Base-by-base conservation (phyloP, 2,797 vertebrate species). In the Silurus lanzhouensis region DNA sequence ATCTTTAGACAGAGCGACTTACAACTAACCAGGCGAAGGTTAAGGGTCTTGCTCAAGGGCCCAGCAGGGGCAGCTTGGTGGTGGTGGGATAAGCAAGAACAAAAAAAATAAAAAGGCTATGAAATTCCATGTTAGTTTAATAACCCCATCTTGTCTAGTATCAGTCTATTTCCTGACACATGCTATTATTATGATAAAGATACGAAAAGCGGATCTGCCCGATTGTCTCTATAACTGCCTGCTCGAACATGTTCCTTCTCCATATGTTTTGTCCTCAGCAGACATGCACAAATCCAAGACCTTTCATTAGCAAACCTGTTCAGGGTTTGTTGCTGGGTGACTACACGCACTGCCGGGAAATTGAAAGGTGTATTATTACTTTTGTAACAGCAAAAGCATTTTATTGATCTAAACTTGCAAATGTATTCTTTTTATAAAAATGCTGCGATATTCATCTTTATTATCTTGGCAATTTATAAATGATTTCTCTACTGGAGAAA, bases 261-360 rank as follows among this genome's bases (percentile, higher is more conserved):
- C 78, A 78, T 66, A 79, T 82, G 76, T 83, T 83, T 60, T 46
- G 27, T 60, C 63, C 61, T 55, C 31, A 25, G 58, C 46, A 68
- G 55, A 61, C 66, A 58, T 58, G 25, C 22, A 81, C 86, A 76
- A 76, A 60, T 44, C 77, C 75, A 13, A 83, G 66, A 27, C 82
- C 85, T 87, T 87, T 87, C 83, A 84, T 84, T 84, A 81, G 52
- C 6, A 55, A 81, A 27, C 68, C 19, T 67, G n/a, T 25, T 14
- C 72, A 52, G 46, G 22, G 31, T 31, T 31, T 31, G 31, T 60
- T 55, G 75, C 82, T 52, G 20, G 15, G 38, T 57, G 68, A 76
- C 78, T 58, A 14, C 9, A 25, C 17, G 6, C 17, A 48, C 15
- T 64, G 67, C 1, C 22, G 10, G 25, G 6, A 63, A 83, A 71